phyloP scores from a whole-genome alignment of 2,113 vertebrate species.

The Dermatemys mawii region DNA sequence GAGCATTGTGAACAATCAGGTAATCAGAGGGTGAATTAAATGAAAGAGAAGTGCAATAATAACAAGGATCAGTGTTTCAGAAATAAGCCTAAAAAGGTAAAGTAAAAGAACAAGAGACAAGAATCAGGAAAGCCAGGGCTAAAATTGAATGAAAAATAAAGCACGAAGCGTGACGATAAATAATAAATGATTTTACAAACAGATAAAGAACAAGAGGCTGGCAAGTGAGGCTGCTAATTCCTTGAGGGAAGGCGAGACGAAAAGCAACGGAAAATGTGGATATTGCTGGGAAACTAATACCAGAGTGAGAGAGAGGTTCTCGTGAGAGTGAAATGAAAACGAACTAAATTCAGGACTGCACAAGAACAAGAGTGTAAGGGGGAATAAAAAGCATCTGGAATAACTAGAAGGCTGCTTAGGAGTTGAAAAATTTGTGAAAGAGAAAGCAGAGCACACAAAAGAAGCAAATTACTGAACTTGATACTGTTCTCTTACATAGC shows the following conservation, averaged over 20 bases:
- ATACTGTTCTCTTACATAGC: background rate
- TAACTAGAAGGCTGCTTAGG: background rate
- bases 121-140: background rate
- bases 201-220: background rate
- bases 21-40: background rate
- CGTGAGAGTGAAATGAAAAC: background rate
- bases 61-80: background rate
- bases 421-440: background rate
- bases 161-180: background rate
- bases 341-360: background rate
- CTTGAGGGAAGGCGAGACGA: constrained; percentile 11
- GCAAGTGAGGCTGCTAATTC: background rate
- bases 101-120: background rate
- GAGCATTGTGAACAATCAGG: background rate
- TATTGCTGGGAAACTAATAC: background rate
- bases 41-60: background rate
- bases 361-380: background rate
- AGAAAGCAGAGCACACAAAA: background rate
- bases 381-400: background rate
- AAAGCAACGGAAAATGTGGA: background rate
- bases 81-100: background rate
- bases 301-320: background rate
- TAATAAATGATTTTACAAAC: background rate
- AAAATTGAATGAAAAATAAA: constrained; percentile 20
- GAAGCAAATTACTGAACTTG: background rate